Evolutionary conservation across 2,113 vertebrate genomes (phyloP).

Genomic region (Petroica traversi): DNA sequence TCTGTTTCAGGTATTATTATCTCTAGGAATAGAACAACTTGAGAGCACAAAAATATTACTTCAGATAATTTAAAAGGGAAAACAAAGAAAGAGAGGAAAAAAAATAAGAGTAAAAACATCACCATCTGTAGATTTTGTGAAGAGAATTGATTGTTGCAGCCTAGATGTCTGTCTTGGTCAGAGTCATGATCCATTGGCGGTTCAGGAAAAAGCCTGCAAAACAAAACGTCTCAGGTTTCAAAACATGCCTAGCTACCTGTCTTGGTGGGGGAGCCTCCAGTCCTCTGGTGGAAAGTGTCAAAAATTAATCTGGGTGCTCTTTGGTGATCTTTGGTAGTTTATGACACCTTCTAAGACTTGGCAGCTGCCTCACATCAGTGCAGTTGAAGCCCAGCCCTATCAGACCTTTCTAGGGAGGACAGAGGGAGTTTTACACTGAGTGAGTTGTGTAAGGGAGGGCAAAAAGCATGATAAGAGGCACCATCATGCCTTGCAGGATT

Average conservation of each 20-base stretch:
- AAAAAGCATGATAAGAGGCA: background rate
- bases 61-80: background rate
- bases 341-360: background rate
- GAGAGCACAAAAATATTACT: background rate
- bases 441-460: background rate
- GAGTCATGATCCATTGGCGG: too few relatives aligned
- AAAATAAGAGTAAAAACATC: background rate
- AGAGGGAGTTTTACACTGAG: background rate
- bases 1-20: background rate
- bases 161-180: rapidly evolving
- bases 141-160: background rate
- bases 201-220: background rate
- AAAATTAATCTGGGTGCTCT: background rate
- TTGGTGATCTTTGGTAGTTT: background rate
- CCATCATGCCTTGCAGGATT: background rate
- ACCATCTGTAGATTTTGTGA: background rate
- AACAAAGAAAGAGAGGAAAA: background rate
- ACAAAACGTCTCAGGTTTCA: background rate
- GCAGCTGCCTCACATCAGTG: background rate
- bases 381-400: rapidly evolving
- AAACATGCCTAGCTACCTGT: background rate
- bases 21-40: background rate
- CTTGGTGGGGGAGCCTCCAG: background rate
- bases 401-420: background rate
- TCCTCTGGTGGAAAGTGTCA: background rate